A percentile compares a stretch with the other conserved stretches of the same genome.
These are phyloP conservation scores for Rhagoletis zephyria DNA, from an alignment of 1,140 invertebrate species.

Conservation along the genomic window DNA sequence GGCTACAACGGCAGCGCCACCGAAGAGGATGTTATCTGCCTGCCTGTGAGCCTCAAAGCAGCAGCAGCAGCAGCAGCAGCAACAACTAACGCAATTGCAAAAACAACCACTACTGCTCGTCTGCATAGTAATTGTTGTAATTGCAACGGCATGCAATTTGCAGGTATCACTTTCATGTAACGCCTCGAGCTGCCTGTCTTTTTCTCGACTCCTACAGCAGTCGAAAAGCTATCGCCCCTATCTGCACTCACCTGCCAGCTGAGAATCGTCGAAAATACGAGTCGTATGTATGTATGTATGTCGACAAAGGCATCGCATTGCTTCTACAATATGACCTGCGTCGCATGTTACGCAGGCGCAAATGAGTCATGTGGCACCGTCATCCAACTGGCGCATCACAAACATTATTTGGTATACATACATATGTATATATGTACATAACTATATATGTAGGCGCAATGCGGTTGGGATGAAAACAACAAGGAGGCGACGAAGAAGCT, in stretches of 20 bases:
- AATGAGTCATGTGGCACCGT: slow-evolving; percentile 39
- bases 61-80: not conserved
- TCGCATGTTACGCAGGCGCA: slow-evolving; percentile 39
- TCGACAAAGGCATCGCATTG: not conserved
- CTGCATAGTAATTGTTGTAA: slow-evolving; percentile 30
- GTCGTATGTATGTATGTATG: not conserved
- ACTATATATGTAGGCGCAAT: not conserved
- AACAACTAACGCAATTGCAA: not conserved
- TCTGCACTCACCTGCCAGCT: not conserved
- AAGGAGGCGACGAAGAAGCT: not conserved
- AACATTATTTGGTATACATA: not conserved
- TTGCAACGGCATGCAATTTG: slow-evolving; percentile 32
- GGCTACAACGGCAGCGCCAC: not conserved
- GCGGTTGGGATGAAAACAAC: not conserved
- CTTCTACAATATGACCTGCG: not conserved
- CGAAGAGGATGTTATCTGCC: slow-evolving; percentile 17
- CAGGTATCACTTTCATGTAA: slow-evolving; percentile 47
- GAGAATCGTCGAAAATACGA: not conserved
- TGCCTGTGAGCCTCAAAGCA: not conserved
- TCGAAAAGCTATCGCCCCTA: not conserved
- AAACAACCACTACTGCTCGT: not conserved
- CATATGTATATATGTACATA: not conserved
- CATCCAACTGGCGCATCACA: not conserved
- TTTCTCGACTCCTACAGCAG: not conserved
- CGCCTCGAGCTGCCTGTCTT: not conserved